A percentile compares a stretch with the other conserved stretches of the same genome.
phyloP scores from a whole-genome alignment of 2,888 invertebrate species.

The Sialis lutaria region DNA sequence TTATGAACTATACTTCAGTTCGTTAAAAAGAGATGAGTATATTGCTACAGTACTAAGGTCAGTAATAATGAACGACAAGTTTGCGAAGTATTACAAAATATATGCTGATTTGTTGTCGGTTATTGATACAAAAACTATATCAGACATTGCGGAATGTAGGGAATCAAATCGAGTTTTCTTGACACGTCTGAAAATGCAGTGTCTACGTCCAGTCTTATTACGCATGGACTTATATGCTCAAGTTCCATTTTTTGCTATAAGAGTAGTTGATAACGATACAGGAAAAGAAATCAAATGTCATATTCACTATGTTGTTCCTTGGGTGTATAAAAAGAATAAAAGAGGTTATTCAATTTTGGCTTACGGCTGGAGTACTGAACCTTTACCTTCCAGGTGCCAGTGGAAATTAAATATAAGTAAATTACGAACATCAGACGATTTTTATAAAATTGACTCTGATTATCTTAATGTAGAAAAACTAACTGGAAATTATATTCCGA shows the following conservation, averaged over 20 bases:
- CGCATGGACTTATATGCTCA: constrained; percentile 16
- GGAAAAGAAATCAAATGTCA: constrained; percentile 14
- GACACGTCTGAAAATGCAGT: not conserved
- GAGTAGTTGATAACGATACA: constrained; percentile 21
- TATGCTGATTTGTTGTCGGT: no score
- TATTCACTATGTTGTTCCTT: constrained; percentile 14
- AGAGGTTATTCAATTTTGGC: constrained; percentile 20
- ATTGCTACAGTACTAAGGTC: not conserved
- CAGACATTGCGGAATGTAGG: no score
- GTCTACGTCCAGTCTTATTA: constrained; percentile 8
- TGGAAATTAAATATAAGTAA: no score
- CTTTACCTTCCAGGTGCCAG: not conserved
- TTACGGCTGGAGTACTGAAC: constrained; percentile 17
- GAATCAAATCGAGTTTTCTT: no score
- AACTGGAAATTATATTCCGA: not conserved
- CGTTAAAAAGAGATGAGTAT: constrained; percentile 10
- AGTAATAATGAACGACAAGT: no score
- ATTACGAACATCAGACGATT: no score
- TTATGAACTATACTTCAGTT: constrained; percentile 15
- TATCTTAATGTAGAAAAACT: not conserved
- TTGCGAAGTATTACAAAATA: no score
- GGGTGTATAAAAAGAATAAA: constrained; percentile 14
- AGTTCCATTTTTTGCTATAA: constrained; percentile 14
- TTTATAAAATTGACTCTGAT: no score
- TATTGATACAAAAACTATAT: no score